Base-by-base conservation (phyloP, 2,113 vertebrate species). In the Procavia capensis region DNA sequence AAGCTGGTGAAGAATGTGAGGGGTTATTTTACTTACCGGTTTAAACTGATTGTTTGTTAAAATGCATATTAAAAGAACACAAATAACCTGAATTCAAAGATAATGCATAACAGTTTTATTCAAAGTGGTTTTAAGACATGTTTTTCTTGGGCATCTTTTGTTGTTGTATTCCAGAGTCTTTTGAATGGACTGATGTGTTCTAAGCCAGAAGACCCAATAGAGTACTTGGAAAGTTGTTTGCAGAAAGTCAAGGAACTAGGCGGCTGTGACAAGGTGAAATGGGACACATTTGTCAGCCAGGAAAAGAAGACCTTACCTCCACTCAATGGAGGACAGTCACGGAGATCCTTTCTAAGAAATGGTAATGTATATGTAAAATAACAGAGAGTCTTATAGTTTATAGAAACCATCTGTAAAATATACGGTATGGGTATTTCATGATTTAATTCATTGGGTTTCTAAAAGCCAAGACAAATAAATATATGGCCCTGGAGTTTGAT, bases 111-210 rank as follows among this genome's bases (percentile, higher is more conserved):
- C 27, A 88, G 3, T 47, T 90, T 85, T 90, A 66, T 84, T 54
- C 88, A 68, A 92, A 22, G 34, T 45, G 25, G 31, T 75, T 93
- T 85, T 19, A 66, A 88, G 90, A 68, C 4, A 0, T 39, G 19
- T 57, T 86, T 83, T 41, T 61, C 27, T 47, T 86, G 50, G 81
- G 13, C 3, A 5, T 84, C 22, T 97, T 97, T 66, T 88, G 43
- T 93, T 86, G 9, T 97, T 98, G 10, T 66, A 1, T 98, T 98
- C 29, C 98, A 99, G 99, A 99, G 99, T 97, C 98, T 99, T 97
- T 98, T 99, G 98, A 99, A 99, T 95, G 99, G 99, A 97, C 96
- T 99, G 98, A 99, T 99, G 99, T 99, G 99, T 98, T 99, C 99
- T 95, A 99, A 99, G 70, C 99, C 99, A 0, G 99, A 99, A 90